Percentiles rank a stretch among this genome's conserved stretches.
Conservation (phyloP, 2,113 vertebrate genomes). For the Australoheros scitulus region DNA sequence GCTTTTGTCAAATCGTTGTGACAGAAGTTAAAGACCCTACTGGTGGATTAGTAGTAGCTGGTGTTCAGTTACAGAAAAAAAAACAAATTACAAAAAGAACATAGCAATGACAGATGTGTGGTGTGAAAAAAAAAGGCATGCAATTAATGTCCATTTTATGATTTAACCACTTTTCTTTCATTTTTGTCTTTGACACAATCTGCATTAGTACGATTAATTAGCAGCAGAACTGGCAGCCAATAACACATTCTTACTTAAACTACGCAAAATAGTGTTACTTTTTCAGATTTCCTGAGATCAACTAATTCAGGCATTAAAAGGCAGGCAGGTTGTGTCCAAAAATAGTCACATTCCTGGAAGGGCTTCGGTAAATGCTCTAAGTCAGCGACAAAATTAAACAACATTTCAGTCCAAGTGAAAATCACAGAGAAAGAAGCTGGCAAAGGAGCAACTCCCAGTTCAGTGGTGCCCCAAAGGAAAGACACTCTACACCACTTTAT, state of each 20-base stretch:
- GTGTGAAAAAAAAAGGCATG: no score
- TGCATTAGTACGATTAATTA: background rate
- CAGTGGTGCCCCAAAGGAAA: slow-evolving; percentile 36
- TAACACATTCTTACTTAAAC: background rate
- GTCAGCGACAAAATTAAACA: slow-evolving; percentile 50
- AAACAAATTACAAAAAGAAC: background rate
- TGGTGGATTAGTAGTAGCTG: background rate
- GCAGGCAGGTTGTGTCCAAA: background rate
- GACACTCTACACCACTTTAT: slow-evolving; percentile 69
- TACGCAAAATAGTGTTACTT: background rate
- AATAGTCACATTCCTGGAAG: slow-evolving; percentile 21
- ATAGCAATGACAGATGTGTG: background rate
- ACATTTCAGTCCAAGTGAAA: slow-evolving; percentile 39
- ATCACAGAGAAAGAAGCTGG: slow-evolving; percentile 37
- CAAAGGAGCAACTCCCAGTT: slow-evolving; percentile 40
- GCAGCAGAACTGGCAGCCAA: background rate
- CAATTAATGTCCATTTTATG: background rate
- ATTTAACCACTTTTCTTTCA: background rate
- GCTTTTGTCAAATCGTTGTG: background rate
- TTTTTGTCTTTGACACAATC: background rate
- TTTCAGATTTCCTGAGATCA: background rate
- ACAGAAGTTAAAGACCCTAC: background rate
- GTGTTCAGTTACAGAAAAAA: background rate
- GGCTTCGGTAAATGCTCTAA: background rate
- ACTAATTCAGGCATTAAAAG: background rate